Conservation (phyloP, 2,797 vertebrate genomes). For the Miopithecus talapoin region DNA sequence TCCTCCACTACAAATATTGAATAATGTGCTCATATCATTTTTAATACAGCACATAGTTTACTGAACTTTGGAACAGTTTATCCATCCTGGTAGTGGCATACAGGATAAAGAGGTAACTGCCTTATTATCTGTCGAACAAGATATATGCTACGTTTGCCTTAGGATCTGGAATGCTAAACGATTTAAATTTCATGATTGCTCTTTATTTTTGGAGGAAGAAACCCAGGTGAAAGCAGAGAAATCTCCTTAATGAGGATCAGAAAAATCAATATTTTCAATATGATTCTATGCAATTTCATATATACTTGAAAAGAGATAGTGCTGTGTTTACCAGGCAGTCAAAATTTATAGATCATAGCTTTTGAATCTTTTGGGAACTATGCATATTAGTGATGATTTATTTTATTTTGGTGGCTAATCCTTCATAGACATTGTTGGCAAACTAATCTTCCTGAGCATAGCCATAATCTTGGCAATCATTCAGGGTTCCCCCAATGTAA, state of each 20-base stretch:
- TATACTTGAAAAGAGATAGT: not conserved
- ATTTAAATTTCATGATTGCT: slow-evolving; percentile 9
- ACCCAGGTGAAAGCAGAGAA: slow-evolving; percentile 5
- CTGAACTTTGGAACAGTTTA: slow-evolving; percentile 33
- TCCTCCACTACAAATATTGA: slow-evolving; percentile 57
- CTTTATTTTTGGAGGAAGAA: slow-evolving; percentile 13
- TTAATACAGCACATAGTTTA: slow-evolving; percentile 45
- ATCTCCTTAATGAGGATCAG: not conserved
- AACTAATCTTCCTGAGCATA: not conserved
- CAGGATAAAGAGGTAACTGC: not conserved
- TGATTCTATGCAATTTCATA: slow-evolving; percentile 8
- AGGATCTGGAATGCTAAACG: not conserved
- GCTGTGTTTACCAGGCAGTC: not conserved
- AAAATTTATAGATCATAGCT: not conserved
- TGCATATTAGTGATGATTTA: not conserved
- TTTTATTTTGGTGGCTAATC: not conserved
- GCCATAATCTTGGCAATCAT: not conserved
- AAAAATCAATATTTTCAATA: not conserved
- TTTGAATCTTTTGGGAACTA: not conserved
- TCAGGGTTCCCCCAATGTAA: not conserved
- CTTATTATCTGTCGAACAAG: not conserved
- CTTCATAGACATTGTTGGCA: not conserved
- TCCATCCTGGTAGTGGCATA: slow-evolving; percentile 32
- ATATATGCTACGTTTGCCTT: not conserved
- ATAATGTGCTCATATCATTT: slow-evolving; percentile 40